Evolutionary conservation across 2,888 invertebrate species (phyloP).

Genomic region (Perithous albicinctus): DNA sequence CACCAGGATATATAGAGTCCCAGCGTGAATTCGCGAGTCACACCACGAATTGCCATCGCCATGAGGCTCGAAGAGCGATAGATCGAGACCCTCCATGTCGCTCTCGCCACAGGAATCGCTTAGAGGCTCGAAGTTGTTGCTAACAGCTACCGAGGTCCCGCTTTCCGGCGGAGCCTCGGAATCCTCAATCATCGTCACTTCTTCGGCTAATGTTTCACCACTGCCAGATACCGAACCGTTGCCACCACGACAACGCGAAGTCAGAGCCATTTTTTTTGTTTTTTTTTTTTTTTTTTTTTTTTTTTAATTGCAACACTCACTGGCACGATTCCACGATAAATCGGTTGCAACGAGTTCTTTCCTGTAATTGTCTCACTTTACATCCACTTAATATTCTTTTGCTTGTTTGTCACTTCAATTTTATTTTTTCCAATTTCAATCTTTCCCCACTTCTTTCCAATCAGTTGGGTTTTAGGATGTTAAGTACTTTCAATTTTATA

Average conservation of each 20-base stretch:
- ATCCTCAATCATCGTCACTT: slow-evolving; percentile 66
- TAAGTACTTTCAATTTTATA: neutral
- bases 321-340: neutral
- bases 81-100: slow-evolving; percentile 89
- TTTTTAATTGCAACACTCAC: neutral
- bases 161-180: slow-evolving; percentile 49
- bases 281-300: too few species aligned
- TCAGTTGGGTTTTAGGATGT: neutral
- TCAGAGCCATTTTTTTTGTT: slow-evolving; percentile 75
- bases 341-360: neutral
- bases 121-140: slow-evolving; percentile 86
- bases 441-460: neutral
- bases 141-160: slow-evolving; percentile 64
- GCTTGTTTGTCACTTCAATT: neutral
- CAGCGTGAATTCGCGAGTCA: slow-evolving; percentile 81
- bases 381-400: neutral
- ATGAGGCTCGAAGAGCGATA: slow-evolving; percentile 89
- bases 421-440: neutral
- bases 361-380: neutral
- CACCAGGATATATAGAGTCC: slow-evolving; percentile 81
- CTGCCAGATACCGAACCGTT: slow-evolving; percentile 47
- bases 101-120: slow-evolving; percentile 87
- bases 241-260: slow-evolving; percentile 71
- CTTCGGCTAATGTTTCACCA: slow-evolving; percentile 70
- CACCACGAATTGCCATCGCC: slow-evolving; percentile 81